phyloP scores from a whole-genome alignment of 1,140 invertebrate species.

The Aphaenogaster floridana region DNA sequence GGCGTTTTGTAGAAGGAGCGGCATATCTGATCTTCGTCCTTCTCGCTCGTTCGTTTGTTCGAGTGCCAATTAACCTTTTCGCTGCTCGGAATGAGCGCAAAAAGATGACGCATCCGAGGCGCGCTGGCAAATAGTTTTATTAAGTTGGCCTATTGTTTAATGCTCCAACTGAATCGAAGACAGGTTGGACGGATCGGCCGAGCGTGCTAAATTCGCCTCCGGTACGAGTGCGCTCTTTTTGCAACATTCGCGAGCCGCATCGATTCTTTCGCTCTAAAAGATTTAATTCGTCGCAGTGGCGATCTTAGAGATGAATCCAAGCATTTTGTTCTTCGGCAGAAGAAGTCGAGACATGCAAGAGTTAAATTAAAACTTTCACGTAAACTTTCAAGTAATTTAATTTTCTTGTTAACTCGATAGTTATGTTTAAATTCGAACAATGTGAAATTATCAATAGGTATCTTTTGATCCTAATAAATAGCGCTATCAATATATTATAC shows the following conservation, averaged over 20 bases:
- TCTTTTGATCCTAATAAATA: background rate
- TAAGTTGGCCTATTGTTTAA: slow-evolving; percentile 26
- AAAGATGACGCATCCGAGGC: slow-evolving; percentile 13
- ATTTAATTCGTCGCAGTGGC: background rate
- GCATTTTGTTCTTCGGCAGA: background rate
- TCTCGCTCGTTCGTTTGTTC: slow-evolving; percentile 36
- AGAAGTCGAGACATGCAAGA: background rate
- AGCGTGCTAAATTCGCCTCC: background rate
- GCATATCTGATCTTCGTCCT: slow-evolving; percentile 46
- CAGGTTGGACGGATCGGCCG: background rate
- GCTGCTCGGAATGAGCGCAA: slow-evolving; percentile 12
- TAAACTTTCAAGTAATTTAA: slow-evolving; percentile 8
- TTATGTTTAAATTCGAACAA: background rate
- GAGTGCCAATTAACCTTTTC: slow-evolving; percentile 45
- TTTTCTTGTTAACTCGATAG: background rate
- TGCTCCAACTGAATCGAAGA: background rate
- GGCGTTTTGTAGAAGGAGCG: slow-evolving; percentile 9
- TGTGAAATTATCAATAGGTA: background rate
- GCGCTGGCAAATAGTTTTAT: slow-evolving; percentile 11
- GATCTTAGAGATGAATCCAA: background rate
- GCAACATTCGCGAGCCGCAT: background rate
- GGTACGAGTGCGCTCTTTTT: background rate
- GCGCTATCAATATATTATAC: background rate
- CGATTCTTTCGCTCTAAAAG: slow-evolving; percentile 8
- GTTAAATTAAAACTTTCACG: background rate